These are phyloP conservation scores for Catharus fuscescens DNA, from an alignment of 2,113 vertebrate genomes.

Conservation along the genomic window DNA sequence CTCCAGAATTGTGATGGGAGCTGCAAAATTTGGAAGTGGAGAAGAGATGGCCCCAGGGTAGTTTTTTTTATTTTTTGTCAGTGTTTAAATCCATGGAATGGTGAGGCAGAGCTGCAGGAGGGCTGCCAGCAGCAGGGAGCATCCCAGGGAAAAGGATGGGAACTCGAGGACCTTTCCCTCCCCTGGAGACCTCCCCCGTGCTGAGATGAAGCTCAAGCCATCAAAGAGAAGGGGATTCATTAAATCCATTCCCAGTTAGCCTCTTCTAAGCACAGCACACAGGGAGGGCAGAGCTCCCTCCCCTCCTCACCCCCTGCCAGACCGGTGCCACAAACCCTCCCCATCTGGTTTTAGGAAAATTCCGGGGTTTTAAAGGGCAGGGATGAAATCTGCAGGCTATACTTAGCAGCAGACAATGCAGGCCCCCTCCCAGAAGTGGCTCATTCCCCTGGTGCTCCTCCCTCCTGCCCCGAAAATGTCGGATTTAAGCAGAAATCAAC, in stretches of 20 bases:
- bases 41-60: background rate
- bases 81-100: accelerated
- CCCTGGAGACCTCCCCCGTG: background rate
- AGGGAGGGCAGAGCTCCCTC: background rate
- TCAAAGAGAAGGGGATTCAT: background rate
- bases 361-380: background rate
- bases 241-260: background rate
- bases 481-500: background rate
- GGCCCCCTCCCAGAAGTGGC: background rate
- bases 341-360: background rate
- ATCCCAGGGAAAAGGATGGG: background rate
- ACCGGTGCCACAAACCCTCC: background rate
- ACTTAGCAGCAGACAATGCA: background rate
- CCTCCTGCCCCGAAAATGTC: background rate
- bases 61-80: too few species aligned
- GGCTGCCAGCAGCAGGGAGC: background rate
- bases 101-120: background rate
- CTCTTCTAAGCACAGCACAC: background rate
- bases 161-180: background rate
- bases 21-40: background rate
- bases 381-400: background rate
- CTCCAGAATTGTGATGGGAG: accelerated
- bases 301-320: accelerated
- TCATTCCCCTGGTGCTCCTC: background rate
- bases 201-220: background rate